Evolutionary conservation across 2,888 invertebrate genomes (phyloP).

Genomic region (Dinocampus coccinellae): DNA sequence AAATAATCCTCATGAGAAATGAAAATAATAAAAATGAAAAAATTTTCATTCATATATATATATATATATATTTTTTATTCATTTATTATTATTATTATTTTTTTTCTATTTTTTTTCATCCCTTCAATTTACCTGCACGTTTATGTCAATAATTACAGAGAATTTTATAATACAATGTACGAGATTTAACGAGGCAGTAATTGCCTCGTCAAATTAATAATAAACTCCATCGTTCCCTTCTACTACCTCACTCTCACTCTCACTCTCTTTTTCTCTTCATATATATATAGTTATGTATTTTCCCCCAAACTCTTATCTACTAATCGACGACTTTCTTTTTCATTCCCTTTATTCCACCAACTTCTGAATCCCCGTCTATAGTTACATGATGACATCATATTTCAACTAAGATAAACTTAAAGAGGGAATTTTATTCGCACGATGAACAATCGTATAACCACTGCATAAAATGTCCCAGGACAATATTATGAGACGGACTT

Average conservation of each 20-base stretch:
- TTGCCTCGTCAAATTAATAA: constrained; percentile 28
- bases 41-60: no score
- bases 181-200: constrained; percentile 25
- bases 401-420: constrained; percentile 9
- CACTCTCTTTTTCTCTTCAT: neutral
- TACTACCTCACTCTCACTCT: no score
- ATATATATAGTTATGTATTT: neutral
- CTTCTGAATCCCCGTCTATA: neutral
- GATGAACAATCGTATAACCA: constrained; percentile 24
- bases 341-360: neutral
- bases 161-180: neutral
- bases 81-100: no score
- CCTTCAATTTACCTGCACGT: neutral
- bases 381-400: neutral
- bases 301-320: neutral
- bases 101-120: no score
- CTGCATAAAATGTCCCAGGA: constrained; percentile 2
- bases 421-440: neutral
- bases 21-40: no score
- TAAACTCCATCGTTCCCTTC: neutral
- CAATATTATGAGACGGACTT: constrained; percentile 35
- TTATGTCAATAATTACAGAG: constrained; percentile 16
- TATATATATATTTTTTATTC: no score
- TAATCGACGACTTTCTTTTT: constrained; percentile 7
- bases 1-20: no score